Conservation (phyloP, 2,888 invertebrate genomes). For the Synergus laeviventris region DNA sequence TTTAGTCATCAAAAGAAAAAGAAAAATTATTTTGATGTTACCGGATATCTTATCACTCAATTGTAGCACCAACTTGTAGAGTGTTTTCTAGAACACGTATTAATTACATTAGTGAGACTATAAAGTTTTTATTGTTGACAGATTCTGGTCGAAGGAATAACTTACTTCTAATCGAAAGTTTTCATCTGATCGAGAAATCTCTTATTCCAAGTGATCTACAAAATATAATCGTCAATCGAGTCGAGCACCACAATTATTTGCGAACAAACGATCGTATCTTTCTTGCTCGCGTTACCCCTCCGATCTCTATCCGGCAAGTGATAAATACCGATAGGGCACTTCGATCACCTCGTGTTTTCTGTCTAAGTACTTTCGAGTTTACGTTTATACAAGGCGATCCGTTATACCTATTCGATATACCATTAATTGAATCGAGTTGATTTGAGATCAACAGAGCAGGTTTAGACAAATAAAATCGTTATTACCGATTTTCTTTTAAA, state of each 20-base stretch:
- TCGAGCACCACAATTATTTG: constrained; percentile 31
- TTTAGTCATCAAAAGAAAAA: too few relatives aligned
- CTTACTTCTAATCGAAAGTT: constrained; percentile 32
- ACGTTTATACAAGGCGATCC: constrained; percentile 45
- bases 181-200: constrained; percentile 37
- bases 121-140: constrained; percentile 37
- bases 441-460: constrained; percentile 52
- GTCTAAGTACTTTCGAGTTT: constrained; percentile 42
- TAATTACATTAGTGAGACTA: not conserved
- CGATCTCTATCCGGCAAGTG: constrained; percentile 32
- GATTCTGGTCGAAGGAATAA: constrained; percentile 18
- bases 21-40: too few relatives aligned
- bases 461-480: too few relatives aligned
- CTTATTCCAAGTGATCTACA: constrained; percentile 21
- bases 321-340: constrained; percentile 32
- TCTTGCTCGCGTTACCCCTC: constrained; percentile 26
- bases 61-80: constrained; percentile 9
- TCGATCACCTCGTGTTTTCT: constrained; percentile 34
- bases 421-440: constrained; percentile 49
- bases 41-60: constrained; percentile 16
- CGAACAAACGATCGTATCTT: constrained; percentile 34
- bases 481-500: too few relatives aligned
- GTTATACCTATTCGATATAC: constrained; percentile 58
- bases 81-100: constrained; percentile 30
- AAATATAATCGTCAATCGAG: constrained; percentile 30